Evolutionary conservation across 2,113 vertebrate species (phyloP).

Genomic region (Vulpes ferrilata): DNA sequence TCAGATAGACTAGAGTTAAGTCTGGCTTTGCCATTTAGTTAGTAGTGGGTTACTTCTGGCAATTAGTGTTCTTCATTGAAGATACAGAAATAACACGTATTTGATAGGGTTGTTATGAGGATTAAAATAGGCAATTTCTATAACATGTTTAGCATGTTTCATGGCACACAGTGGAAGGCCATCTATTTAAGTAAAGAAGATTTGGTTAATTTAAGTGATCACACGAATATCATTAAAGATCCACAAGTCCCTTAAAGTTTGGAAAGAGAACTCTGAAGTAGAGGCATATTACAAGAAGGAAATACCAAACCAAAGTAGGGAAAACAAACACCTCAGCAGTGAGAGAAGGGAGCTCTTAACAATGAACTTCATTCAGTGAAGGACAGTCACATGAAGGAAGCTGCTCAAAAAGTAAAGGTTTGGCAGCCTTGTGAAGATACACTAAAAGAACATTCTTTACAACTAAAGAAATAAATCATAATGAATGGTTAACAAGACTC

Average conservation of each 20-base stretch:
- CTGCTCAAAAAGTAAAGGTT: neutral
- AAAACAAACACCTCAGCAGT: neutral
- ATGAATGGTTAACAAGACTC: neutral
- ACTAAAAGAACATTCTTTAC: neutral
- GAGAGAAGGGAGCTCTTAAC: neutral
- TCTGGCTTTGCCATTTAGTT: constrained; percentile 39
- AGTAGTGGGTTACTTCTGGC: neutral
- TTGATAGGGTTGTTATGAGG: neutral
- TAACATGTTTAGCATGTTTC: neutral
- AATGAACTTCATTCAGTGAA: constrained; percentile 1
- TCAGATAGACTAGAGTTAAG: constrained; percentile 10
- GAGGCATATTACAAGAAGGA: neutral
- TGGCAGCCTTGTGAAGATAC: neutral
- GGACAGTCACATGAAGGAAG: neutral
- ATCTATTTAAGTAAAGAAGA: constrained; percentile 44
- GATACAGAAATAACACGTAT: neutral
- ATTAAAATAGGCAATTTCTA: constrained; percentile 2
- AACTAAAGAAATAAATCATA: neutral
- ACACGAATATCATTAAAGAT: constrained; percentile 12
- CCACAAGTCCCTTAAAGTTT: neutral
- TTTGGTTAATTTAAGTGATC: constrained; percentile 1
- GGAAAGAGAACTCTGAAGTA: neutral
- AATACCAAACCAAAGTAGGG: neutral
- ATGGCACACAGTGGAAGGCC: neutral
- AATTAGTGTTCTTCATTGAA: constrained; percentile 8